These are phyloP conservation scores for Notothenia rossii DNA, from an alignment of 2,113 vertebrate genomes.

Conservation along the genomic window DNA sequence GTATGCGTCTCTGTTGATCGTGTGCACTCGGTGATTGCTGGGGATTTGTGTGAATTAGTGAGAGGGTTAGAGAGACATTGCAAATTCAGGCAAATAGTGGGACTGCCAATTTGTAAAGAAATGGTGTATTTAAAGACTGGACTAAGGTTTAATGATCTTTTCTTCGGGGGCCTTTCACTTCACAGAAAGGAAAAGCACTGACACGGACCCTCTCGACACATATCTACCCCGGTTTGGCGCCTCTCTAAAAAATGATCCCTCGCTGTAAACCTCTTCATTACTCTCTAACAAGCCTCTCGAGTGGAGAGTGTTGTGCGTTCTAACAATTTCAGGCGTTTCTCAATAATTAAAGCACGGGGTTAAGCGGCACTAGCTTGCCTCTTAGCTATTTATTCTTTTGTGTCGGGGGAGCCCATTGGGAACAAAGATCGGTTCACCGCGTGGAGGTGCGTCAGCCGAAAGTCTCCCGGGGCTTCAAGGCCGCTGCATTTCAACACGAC, in stretches of 20 bases:
- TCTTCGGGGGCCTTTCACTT: not conserved
- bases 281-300: constrained; percentile 45
- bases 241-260: constrained; percentile 20
- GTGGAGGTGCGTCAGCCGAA: constrained; percentile 1
- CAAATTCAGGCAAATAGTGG: constrained; percentile 15
- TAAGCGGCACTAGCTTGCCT: constrained; percentile 47
- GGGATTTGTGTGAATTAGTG: constrained; percentile 40
- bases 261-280: constrained; percentile 41
- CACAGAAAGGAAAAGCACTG: not conserved
- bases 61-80: constrained; percentile 1
- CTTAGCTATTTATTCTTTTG: constrained; percentile 38
- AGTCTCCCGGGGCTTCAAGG: constrained; percentile 16
- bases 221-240: constrained; percentile 18
- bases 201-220: constrained; percentile 2
- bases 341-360: constrained; percentile 69
- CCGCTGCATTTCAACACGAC: constrained; percentile 37
- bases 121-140: not conserved
- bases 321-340: constrained; percentile 40
- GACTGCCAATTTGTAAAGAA: constrained; percentile 19
- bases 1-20: constrained; percentile 14
- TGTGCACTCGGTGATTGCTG: constrained; percentile 18
- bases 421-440: constrained; percentile 10
- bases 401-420: constrained; percentile 3
- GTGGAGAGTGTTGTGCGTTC: constrained; percentile 25
- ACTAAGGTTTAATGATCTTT: not conserved